Percentiles rank a stretch among this genome's conserved stretches.
These are phyloP conservation scores for Zootermopsis nevadensis DNA, from an alignment of 2,888 invertebrate species.

Conservation along the genomic window DNA sequence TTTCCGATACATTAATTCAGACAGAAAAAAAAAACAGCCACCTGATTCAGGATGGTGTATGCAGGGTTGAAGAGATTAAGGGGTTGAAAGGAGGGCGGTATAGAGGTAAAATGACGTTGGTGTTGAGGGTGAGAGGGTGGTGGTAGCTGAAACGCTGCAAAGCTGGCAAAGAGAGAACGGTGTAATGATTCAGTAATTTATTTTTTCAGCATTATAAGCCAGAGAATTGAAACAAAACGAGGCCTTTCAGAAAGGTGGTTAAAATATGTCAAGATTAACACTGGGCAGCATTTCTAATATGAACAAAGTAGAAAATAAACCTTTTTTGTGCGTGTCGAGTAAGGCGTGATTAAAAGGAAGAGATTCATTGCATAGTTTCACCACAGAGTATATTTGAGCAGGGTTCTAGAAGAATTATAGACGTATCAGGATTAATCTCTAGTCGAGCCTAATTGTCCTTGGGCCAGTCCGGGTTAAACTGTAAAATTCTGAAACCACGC, in stretches of 20 bases:
- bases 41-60: slow-evolving; percentile 32
- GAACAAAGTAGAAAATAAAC: neutral
- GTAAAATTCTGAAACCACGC: too few relatives aligned
- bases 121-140: neutral
- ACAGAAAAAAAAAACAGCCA: slow-evolving; percentile 20
- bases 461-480: too few relatives aligned
- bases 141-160: slow-evolving; percentile 30
- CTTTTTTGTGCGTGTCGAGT: neutral
- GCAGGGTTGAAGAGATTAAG: slow-evolving; percentile 35
- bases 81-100: slow-evolving; percentile 33
- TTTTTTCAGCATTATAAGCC: slow-evolving; percentile 39
- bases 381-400: neutral
- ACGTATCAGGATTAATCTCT: too few relatives aligned
- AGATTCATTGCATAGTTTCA: neutral
- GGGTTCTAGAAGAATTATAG: neutral
- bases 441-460: too few relatives aligned
- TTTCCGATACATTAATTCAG: slow-evolving; percentile 42
- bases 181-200: slow-evolving; percentile 38
- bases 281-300: neutral
- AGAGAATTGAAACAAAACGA: slow-evolving; percentile 40
- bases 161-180: slow-evolving; percentile 4
- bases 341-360: slow-evolving; percentile 3
- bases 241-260: slow-evolving; percentile 3
- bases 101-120: slow-evolving; percentile 33
- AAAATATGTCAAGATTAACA: slow-evolving; percentile 14